Conservation (phyloP, 2,113 vertebrate genomes). For the Mormoops blainvillei region DNA sequence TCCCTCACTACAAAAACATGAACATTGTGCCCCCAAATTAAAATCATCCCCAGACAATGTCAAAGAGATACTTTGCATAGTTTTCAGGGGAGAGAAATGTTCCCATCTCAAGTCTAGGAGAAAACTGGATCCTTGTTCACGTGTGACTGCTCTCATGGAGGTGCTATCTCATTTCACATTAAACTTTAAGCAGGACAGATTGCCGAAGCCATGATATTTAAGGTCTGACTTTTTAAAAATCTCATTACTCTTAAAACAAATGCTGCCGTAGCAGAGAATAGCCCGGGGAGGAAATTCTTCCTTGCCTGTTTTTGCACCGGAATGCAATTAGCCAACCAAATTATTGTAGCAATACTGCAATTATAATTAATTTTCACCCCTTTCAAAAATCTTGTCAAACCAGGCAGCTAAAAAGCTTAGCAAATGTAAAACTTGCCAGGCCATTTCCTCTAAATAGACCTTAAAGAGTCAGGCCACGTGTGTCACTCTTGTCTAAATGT, state of each 20-base stretch:
- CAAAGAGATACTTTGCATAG: background rate
- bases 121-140: background rate
- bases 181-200: conserved; percentile 25
- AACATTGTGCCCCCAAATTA: background rate
- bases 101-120: background rate
- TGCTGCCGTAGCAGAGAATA: conserved; percentile 20
- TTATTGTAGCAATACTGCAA: conserved; percentile 50
- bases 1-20: background rate
- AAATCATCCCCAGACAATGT: background rate
- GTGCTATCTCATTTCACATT: conserved; percentile 28
- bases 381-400: conserved; percentile 60
- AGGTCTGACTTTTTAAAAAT: conserved; percentile 49
- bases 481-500: conserved; percentile 18
- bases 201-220: conserved; percentile 42
- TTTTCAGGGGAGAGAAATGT: background rate
- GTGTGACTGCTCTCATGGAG: background rate
- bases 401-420: conserved; percentile 55
- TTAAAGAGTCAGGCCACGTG: background rate
- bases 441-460: conserved; percentile 55
- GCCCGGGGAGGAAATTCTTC: conserved; percentile 29
- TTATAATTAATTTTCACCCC: conserved; percentile 62
- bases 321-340: conserved; percentile 64
- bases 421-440: conserved; percentile 42
- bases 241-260: conserved; percentile 42
- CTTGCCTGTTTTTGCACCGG: conserved; percentile 38